These are phyloP conservation scores for Hafferia zeledoni DNA, from an alignment of 2,797 vertebrate genomes.

Conservation along the genomic window DNA sequence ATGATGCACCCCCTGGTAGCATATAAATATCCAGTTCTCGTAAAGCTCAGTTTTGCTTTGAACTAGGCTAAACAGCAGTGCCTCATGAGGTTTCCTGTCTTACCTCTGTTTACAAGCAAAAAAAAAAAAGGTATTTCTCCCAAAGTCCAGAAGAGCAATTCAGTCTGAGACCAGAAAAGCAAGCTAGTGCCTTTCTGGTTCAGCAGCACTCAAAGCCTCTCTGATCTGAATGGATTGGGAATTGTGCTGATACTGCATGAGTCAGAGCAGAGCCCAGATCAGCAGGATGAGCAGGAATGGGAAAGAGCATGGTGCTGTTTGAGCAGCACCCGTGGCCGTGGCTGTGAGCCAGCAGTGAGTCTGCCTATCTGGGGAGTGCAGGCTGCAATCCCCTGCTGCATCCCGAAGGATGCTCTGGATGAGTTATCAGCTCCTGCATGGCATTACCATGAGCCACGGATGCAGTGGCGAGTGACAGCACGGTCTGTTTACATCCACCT, in stretches of 20 bases:
- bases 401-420: neutral
- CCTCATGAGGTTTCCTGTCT: neutral
- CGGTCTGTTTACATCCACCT: neutral
- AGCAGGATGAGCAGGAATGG: slow-evolving; percentile 26
- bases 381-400: neutral
- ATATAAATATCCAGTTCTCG: accelerated
- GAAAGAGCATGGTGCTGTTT: neutral
- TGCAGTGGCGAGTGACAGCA: neutral
- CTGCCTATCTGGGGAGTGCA: accelerated
- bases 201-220: slow-evolving; percentile 56
- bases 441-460: neutral
- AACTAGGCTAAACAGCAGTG: neutral
- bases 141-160: slow-evolving; percentile 31
- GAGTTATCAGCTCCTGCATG: accelerated
- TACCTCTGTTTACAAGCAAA: slow-evolving; percentile 29
- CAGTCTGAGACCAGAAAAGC: slow-evolving; percentile 51
- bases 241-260: slow-evolving; percentile 62
- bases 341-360: neutral
- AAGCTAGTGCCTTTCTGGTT: slow-evolving; percentile 33
- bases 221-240: slow-evolving; percentile 41
- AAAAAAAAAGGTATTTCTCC: neutral
- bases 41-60: neutral
- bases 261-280: slow-evolving; percentile 59
- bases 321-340: neutral
- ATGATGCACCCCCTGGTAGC: neutral